A percentile compares a stretch with the other conserved stretches of the same genome.
phyloP scores from a whole-genome alignment of 1,140 invertebrate species.

The Drosophila willistoni region DNA sequence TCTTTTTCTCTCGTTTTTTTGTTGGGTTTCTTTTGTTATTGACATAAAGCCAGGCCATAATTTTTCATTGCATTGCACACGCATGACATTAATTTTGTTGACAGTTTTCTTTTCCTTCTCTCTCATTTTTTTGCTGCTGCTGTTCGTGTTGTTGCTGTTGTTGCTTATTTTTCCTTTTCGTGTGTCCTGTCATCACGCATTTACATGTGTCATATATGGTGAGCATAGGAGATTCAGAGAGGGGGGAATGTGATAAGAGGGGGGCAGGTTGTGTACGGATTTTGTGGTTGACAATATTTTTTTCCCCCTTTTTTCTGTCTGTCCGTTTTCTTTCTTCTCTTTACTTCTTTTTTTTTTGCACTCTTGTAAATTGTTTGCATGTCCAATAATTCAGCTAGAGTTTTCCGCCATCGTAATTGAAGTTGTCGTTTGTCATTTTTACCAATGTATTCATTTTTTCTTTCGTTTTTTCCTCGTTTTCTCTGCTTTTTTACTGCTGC shows the following conservation, averaged over 20 bases:
- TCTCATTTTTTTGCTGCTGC: conserved; percentile 44
- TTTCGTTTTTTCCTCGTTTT: conserved; percentile 16
- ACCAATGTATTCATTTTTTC: conserved; percentile 19
- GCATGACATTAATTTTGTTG: conserved; percentile 83
- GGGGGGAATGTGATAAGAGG: background rate
- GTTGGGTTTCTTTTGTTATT: conserved; percentile 65
- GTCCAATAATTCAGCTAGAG: conserved; percentile 19
- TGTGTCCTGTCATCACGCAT: conserved; percentile 71
- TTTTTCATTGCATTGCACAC: conserved; percentile 80
- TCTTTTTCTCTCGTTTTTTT: conserved; percentile 14
- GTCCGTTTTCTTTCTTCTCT: conserved; percentile 1
- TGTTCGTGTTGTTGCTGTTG: background rate
- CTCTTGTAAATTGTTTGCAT: conserved; percentile 32
- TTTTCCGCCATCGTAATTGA: conserved; percentile 38
- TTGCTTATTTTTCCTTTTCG: conserved; percentile 37
- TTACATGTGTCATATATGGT: conserved; percentile 72
- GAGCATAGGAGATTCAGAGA: conserved; percentile 1
- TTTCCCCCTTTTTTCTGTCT: conserved; percentile 1
- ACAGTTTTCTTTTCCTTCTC: conserved; percentile 79
- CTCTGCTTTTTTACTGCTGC: conserved; percentile 2
- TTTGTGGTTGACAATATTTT: conserved; percentile 57
- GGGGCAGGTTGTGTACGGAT: conserved; percentile 39
- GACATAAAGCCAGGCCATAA: conserved; percentile 78
- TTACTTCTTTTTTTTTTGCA: conserved; percentile 14
- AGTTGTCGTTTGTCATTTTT: conserved; percentile 42